Conservation (phyloP, 2,797 vertebrate genomes). For the Dendrocincla fuliginosa region DNA sequence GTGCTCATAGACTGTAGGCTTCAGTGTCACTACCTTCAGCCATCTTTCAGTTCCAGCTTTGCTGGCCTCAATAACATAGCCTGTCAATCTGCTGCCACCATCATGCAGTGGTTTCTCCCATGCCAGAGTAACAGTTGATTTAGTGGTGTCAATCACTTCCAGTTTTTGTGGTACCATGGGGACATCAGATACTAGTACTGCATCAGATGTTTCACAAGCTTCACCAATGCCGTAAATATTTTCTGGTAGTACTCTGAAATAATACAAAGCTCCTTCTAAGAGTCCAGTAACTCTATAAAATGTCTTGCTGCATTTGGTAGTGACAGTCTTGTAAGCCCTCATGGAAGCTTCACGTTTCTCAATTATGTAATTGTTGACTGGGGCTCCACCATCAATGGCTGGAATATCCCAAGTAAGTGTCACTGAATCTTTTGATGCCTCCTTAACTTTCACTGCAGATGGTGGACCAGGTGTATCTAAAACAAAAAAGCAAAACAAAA, state of each 20-base stretch:
- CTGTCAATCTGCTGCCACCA: slow-evolving; percentile 92
- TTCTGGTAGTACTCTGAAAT: slow-evolving; percentile 96
- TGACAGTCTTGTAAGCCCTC: slow-evolving; percentile 98
- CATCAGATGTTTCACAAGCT: slow-evolving; percentile 89
- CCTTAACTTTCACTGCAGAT: slow-evolving; percentile 90
- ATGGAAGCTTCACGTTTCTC: slow-evolving; percentile 97
- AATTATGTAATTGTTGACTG: slow-evolving; percentile 95
- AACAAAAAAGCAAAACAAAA: neutral
- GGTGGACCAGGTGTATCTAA: slow-evolving; percentile 96
- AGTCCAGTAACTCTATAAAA: slow-evolving; percentile 90
- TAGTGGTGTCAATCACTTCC: slow-evolving; percentile 92
- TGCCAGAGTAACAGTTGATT: slow-evolving; percentile 88
- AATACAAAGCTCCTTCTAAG: slow-evolving; percentile 94
- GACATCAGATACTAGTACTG: slow-evolving; percentile 92
- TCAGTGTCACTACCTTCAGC: slow-evolving; percentile 95
- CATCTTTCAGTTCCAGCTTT: slow-evolving; percentile 94
- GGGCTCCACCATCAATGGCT: slow-evolving; percentile 92
- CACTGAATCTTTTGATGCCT: slow-evolving; percentile 90
- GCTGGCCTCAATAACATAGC: slow-evolving; percentile 94
- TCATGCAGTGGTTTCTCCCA: slow-evolving; percentile 98
- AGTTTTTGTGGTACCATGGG: slow-evolving; percentile 90
- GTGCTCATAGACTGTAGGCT: slow-evolving; percentile 88
- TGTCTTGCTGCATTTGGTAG: slow-evolving; percentile 95
- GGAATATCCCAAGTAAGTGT: slow-evolving; percentile 95
- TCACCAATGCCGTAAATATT: slow-evolving; percentile 98